Percentiles rank a stretch among this genome's conserved stretches.
Conservation (phyloP, 2,888 invertebrate species). For the Fabriciana adippe region DNA sequence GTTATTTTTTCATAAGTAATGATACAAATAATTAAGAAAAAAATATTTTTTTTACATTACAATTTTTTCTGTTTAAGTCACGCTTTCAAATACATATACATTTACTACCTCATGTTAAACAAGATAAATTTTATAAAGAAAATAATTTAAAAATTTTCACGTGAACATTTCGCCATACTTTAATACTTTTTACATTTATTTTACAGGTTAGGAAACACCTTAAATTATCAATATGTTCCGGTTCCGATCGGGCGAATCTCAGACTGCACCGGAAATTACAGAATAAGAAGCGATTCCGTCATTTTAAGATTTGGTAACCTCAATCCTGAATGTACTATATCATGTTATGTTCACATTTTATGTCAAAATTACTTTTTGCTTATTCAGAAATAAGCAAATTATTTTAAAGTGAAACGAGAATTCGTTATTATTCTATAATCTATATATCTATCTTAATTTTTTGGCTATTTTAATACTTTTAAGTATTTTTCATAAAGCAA, state of each 20-base stretch:
- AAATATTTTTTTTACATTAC: no score
- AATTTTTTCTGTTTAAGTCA: no score
- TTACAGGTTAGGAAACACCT: not conserved
- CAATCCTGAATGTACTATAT: slow-evolving; percentile 8
- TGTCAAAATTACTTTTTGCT: no score
- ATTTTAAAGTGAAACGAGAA: no score
- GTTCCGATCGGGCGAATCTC: slow-evolving; percentile 18
- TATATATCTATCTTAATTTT: no score
- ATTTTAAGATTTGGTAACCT: slow-evolving; percentile 25
- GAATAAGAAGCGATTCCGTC: slow-evolving; percentile 10
- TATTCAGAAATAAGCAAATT: no score
- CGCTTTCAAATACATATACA: no score
- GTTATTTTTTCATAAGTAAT: no score
- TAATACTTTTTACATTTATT: not conserved
- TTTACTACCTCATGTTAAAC: not conserved
- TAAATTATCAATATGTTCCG: slow-evolving; percentile 12
- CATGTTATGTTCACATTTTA: not conserved
- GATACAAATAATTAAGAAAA: no score
- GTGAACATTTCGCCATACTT: not conserved
- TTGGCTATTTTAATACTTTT: no score
- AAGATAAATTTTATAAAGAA: not conserved
- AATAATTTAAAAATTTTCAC: not conserved
- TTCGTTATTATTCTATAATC: no score
- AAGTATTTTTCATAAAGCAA: no score
- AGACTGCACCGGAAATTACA: slow-evolving; percentile 22